Evolutionary conservation across 1,140 invertebrate species (phyloP).

Genomic region (Anastrepha ludens): DNA sequence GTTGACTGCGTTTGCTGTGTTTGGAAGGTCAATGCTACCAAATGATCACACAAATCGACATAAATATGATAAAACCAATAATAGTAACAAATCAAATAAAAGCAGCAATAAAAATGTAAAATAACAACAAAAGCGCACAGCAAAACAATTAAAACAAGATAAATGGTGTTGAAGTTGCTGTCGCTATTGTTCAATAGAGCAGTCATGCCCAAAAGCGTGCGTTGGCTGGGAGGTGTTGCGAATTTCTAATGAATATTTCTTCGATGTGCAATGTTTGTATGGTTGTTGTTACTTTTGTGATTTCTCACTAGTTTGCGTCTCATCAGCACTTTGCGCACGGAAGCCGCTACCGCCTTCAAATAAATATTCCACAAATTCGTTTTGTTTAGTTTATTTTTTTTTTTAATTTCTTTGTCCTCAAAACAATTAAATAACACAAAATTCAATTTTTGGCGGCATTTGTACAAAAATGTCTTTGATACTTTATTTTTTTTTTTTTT

Average conservation of each 20-base stretch:
- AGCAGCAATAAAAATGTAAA: conserved; percentile 15
- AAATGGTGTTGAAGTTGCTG: background rate
- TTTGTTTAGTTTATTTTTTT: background rate
- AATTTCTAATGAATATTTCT: background rate
- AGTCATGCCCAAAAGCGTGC: background rate
- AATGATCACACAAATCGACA: background rate
- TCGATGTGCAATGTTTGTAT: background rate
- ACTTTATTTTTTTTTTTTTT: too few species aligned
- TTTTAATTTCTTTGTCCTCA: background rate
- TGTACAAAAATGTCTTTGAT: background rate
- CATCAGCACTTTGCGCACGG: conserved; percentile 8
- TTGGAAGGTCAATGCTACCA: conserved; percentile 21
- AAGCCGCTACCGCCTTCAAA: conserved; percentile 9
- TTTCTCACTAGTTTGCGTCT: background rate
- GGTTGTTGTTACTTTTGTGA: too few species aligned
- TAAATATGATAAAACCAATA: background rate
- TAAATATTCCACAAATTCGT: background rate
- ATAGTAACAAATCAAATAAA: background rate
- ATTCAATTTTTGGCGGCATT: background rate
- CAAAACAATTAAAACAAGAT: background rate
- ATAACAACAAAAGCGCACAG: background rate
- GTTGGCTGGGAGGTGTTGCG: background rate
- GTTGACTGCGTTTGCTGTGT: background rate
- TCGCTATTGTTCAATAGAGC: background rate
- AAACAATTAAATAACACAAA: too few species aligned